Conservation (phyloP, 2,888 invertebrate species). For the Nematopogon swammerdamellus region DNA sequence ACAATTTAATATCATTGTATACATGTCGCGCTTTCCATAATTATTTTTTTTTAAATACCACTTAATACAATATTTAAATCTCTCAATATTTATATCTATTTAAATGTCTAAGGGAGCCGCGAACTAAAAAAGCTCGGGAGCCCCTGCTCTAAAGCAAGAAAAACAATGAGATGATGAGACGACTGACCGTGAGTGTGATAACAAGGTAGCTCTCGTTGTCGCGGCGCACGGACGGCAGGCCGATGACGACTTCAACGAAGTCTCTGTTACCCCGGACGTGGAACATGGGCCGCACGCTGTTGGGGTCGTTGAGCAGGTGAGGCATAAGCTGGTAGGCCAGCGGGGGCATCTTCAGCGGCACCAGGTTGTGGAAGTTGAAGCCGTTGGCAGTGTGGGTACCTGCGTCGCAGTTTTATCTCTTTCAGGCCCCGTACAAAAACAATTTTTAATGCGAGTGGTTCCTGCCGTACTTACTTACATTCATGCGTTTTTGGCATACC, state of each 20-base stretch:
- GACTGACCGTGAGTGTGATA: constrained; percentile 63
- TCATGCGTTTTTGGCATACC: too few relatives aligned
- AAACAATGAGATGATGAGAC: background rate
- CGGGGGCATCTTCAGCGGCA: constrained; percentile 21
- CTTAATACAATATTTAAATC: too few relatives aligned
- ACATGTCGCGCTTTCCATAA: too few relatives aligned
- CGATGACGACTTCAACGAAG: constrained; percentile 80
- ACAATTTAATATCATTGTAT: too few relatives aligned
- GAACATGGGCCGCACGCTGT: constrained; percentile 75
- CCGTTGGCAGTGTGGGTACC: background rate
- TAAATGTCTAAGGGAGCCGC: too few relatives aligned
- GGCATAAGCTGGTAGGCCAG: constrained; percentile 83
- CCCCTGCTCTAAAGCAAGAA: background rate
- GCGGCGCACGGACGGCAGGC: constrained; percentile 86
- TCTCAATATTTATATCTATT: too few relatives aligned
- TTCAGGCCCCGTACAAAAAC: too few relatives aligned
- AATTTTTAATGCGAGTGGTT: too few relatives aligned
- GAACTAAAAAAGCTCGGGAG: too few relatives aligned
- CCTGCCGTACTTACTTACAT: too few relatives aligned
- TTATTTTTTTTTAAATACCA: too few relatives aligned
- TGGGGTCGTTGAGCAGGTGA: constrained; percentile 75
- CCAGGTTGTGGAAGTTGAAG: background rate
- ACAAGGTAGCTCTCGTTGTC: constrained; percentile 85
- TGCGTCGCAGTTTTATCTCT: too few relatives aligned
- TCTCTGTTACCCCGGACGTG: constrained; percentile 69